Base-by-base conservation (phyloP, 2,113 vertebrate species). In the Anser brachyrhynchus region DNA sequence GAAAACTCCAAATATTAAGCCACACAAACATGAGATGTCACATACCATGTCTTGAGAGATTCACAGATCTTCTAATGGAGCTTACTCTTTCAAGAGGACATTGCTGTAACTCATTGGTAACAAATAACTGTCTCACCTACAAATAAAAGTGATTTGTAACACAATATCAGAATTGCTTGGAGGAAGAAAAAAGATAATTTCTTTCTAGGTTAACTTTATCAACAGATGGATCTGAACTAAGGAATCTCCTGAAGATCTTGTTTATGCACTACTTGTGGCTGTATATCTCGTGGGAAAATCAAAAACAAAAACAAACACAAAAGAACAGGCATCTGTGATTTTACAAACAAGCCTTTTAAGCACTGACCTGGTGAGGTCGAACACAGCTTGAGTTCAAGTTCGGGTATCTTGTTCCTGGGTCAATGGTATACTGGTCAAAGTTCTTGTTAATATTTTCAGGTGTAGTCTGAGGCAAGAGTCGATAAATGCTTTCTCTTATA, bases 401-500 rank as follows among this genome's bases (percentile, higher is more conserved):
- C 0, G 99, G 99, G 95, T 99, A 99, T 52, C 99, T 98, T 0
- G 99, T 99, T 70, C 96, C 98, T 0, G 99, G 99, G 93, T 99
- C 99, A 80, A 99, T 96, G 19, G 99, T 99, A 97, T 99, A 99
- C 94, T 99, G 99, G 22, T 99, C 99, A 97, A 99, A 99, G 96
- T 99, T 99, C 97, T 99, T 99, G 96, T 97, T 98, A 95, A 99
- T 99, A 96, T 99, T 99, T 97, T 99, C 99, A 52, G 99, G 98
- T 54, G 99, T 99, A 1, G 99, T 99, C 93, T 99, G 99, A 95
- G 99, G 99, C 93, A 99, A 97, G 20, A 99, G 98, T 81, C 99
- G 98, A 90, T 99, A 99, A 96, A 99, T 98, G 95, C 99, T 99
- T 92, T 99, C 99, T 92, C 99, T 99, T 93, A 59, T 3, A 89